Evolutionary conservation across 2,113 vertebrate genomes (phyloP).

Genomic region (Pseudonaja textilis): DNA sequence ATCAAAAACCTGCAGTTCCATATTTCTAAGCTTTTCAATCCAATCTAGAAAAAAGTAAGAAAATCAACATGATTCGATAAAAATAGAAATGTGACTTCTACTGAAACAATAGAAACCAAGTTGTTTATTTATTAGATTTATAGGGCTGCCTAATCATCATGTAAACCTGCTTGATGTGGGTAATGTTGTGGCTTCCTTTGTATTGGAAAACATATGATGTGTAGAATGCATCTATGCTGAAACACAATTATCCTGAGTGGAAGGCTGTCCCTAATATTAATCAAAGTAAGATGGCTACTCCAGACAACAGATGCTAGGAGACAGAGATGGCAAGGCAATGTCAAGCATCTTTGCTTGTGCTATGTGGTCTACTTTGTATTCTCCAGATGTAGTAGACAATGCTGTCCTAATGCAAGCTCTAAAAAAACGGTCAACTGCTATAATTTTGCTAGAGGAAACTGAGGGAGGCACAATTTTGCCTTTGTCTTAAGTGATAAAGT

Average conservation of each 20-base stretch:
- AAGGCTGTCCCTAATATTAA: neutral
- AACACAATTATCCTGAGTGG: neutral
- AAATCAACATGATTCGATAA: conserved; percentile 33
- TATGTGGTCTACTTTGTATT: neutral
- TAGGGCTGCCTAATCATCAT: conserved; percentile 5
- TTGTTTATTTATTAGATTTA: neutral
- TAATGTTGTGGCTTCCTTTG: conserved; percentile 18
- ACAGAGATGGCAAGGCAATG: neutral
- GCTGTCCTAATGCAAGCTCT: neutral
- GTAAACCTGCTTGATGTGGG: neutral
- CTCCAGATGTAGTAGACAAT: neutral
- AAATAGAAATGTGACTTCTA: conserved; percentile 30
- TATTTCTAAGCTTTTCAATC: conserved; percentile 49
- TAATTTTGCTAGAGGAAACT: neutral
- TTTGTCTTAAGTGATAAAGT: neutral
- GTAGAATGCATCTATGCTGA: neutral
- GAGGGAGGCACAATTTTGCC: neutral
- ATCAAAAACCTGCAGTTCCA: neutral
- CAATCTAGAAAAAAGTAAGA: conserved; percentile 48
- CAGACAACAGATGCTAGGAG: neutral
- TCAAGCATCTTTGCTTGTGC: neutral
- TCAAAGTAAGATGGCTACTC: neutral
- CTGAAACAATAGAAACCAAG: neutral
- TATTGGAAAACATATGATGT: conserved; percentile 28
- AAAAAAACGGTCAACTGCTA: neutral